Base-by-base conservation (phyloP, 1,140 invertebrate species). In the Drosophila tani region DNA sequence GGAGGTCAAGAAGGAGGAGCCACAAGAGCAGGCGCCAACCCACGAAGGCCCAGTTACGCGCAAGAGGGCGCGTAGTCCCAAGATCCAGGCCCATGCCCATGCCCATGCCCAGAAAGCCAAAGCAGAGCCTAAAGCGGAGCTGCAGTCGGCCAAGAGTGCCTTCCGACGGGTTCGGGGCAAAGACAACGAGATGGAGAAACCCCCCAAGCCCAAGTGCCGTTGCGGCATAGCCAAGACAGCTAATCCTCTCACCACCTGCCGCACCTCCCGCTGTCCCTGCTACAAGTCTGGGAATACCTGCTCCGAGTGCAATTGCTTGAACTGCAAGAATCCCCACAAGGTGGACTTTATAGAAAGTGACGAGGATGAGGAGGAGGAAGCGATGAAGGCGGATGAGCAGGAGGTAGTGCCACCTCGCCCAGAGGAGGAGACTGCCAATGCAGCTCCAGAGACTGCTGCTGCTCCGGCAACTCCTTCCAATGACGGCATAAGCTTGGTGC, bases 301-400 rank as follows among this genome's bases (percentile, higher is more conserved):
- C 41, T n/a, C 53, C 5, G 62, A 49, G 8, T 88, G 85, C 40
- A 50, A 78, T 19, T 88, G 84, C n/a, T 40, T 56, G 19, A 63
- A 74, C 7, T 88, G 84, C 51, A 81, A 90, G 9, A 88, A 88
- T 79, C 84, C 84, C 0, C 81, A 88, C 17, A 51, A 67, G 15
- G 43, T 62, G 1, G 58, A 71, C 19, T 66, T 47, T 0, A 41
- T 68, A 2, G 43, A 73, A 5, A 71, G 51, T 17, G 74, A 81
- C 4, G 69, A 81, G 1, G 82, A 73, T 5, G n/a, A 49, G 1
- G 75, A 67, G 3, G 11, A 35, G 17, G 35, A 24, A 14, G 32
- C 14, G 24, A n/a, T 14, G 24, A 35, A n/a, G 35, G 32, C 35
- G 38, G 65, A n/a, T 15, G 15, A 8, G 19, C 11, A 59, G 11